Conservation (phyloP, 2,797 vertebrate species). For the Enteromius mattozi region DNA sequence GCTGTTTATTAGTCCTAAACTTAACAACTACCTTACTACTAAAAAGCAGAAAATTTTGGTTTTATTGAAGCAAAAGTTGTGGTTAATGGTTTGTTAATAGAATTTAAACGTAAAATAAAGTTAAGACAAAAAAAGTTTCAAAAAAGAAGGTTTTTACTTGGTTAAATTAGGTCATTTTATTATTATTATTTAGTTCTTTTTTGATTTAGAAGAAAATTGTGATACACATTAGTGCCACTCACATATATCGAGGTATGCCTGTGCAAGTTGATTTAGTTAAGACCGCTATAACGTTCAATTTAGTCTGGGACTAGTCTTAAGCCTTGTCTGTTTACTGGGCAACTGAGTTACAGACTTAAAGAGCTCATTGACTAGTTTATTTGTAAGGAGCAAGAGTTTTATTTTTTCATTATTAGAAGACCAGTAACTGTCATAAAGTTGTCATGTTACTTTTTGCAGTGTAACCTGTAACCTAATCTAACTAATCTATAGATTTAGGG, state of each 20-base stretch:
- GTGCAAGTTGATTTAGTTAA: too few species aligned
- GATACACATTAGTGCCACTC: too few species aligned
- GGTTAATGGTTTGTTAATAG: neutral
- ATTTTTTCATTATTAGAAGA: neutral
- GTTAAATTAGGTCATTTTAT: too few species aligned
- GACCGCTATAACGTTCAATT: too few species aligned
- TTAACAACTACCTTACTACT: neutral
- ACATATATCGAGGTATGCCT: too few species aligned
- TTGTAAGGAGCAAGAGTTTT: neutral
- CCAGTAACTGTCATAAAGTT: neutral
- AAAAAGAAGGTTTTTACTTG: too few species aligned
- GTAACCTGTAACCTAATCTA: neutral
- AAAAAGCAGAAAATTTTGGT: neutral
- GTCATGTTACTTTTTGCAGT: neutral
- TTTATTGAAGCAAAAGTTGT: neutral
- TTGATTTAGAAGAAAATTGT: too few species aligned
- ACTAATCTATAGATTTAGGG: neutral
- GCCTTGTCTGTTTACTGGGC: too few species aligned
- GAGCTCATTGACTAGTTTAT: neutral
- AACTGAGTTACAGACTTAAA: neutral
- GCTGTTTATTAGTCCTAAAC: neutral
- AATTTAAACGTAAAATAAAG: neutral
- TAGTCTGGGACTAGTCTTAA: too few species aligned
- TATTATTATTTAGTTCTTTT: too few species aligned
- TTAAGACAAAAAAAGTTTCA: too few species aligned